Conservation (phyloP, 92 coral and sea anemone species). For the Zoanthus sansibaricus region DNA sequence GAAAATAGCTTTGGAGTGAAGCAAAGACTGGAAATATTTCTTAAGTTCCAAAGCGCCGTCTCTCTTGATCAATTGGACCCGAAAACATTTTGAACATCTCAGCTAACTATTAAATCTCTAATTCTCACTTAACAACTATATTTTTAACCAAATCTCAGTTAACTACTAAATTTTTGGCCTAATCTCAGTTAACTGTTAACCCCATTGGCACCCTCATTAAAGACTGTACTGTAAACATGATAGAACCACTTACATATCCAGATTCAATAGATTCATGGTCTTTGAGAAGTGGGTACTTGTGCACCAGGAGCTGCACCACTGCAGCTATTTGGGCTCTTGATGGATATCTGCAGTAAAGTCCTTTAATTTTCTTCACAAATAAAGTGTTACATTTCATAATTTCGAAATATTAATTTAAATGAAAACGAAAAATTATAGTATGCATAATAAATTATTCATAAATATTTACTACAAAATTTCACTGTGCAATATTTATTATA, state of each 20-base stretch:
- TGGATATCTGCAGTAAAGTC: slow-evolving; percentile 22
- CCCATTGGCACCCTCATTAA: background rate
- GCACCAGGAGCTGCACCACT: slow-evolving; percentile 29
- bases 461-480: background rate
- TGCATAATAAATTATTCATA: background rate
- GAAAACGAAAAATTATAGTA: background rate
- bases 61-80: too few species aligned
- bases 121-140: too few species aligned
- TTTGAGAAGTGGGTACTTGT: slow-evolving; percentile 10
- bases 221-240: slow-evolving; percentile 15
- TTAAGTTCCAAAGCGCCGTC: too few species aligned
- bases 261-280: slow-evolving; percentile 24
- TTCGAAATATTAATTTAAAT: too few species aligned
- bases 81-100: too few species aligned
- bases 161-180: too few species aligned
- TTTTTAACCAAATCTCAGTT: too few species aligned
- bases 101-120: too few species aligned
- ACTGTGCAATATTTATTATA: too few species aligned
- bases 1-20: too few species aligned
- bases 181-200: too few species aligned
- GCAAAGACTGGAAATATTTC: too few species aligned
- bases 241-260: slow-evolving; percentile 24
- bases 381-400: background rate
- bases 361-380: background rate
- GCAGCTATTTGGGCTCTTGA: slow-evolving; percentile 1